Evolutionary conservation across 2,888 invertebrate genomes (phyloP).

Genomic region (Pantelozetes paolii): DNA sequence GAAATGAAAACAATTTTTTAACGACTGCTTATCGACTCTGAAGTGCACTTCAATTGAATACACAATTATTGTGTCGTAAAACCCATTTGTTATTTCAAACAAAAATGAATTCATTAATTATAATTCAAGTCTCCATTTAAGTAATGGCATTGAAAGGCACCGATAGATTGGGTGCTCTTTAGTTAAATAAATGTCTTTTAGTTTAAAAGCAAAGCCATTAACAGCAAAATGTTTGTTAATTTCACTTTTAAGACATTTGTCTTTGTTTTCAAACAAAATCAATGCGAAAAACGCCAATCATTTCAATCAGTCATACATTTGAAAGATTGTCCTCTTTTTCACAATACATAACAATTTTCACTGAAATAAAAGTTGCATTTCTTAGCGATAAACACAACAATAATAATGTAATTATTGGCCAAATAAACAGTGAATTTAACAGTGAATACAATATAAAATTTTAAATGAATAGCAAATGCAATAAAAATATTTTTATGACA

Average conservation of each 20-base stretch:
- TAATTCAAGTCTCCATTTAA: not conserved
- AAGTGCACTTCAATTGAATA: not conserved
- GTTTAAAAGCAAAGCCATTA: not conserved
- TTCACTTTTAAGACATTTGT: not conserved
- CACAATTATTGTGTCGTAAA: conserved; percentile 11
- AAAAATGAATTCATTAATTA: not conserved
- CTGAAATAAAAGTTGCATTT: not conserved
- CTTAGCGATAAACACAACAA: not conserved
- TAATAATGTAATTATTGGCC: not conserved
- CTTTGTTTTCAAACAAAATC: not conserved
- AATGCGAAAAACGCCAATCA: conserved; percentile 7
- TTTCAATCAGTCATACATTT: not conserved
- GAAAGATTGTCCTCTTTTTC: not conserved
- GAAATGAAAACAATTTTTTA: not conserved
- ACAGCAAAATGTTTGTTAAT: conserved; percentile 1
- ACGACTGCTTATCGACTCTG: not conserved
- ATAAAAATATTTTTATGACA: conserved; percentile 7
- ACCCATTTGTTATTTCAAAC: not conserved
- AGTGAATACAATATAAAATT: not conserved
- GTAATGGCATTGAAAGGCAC: conserved; percentile 13
- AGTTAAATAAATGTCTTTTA: not conserved
- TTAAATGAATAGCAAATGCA: not conserved
- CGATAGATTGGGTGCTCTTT: not conserved
- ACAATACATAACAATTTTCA: not conserved
- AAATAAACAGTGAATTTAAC: not conserved